Evolutionary conservation across 64 coral and sea anemone species (phyloP).

Genomic region (Exaiptasia diaphana): DNA sequence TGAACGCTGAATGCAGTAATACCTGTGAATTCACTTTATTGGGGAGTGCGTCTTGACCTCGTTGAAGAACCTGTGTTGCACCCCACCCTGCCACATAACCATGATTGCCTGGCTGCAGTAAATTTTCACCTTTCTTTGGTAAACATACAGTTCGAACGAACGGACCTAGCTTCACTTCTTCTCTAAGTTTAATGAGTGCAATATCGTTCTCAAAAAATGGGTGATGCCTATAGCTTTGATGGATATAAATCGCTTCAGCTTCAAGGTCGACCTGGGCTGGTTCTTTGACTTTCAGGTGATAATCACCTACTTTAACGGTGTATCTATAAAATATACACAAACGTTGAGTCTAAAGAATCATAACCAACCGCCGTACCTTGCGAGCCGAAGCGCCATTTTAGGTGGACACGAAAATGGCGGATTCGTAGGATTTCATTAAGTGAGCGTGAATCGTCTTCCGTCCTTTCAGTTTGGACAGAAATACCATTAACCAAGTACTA

Average conservation of each 20-base stretch:
- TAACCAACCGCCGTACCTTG: background rate
- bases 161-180: conserved; percentile 26
- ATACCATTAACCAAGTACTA: background rate
- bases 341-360: background rate
- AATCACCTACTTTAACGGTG: conserved; percentile 31
- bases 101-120: conserved; percentile 1
- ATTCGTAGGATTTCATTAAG: too few species aligned
- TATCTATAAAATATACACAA: conserved; percentile 20
- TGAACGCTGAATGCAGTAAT: background rate
- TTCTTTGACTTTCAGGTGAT: conserved; percentile 7
- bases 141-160: conserved; percentile 58
- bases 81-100: conserved; percentile 75
- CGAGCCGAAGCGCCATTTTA: background rate
- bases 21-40: background rate
- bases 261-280: background rate
- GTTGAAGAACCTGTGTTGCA: background rate
- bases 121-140: background rate
- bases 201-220: conserved; percentile 25
- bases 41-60: background rate
- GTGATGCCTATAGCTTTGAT: conserved; percentile 9
- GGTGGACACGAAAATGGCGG: background rate
- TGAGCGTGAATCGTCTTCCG: background rate
- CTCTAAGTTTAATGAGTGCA: conserved; percentile 52
- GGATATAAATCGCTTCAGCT: background rate
- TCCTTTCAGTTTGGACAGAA: background rate